A percentile compares a stretch with the other conserved stretches of the same genome.
These are phyloP conservation scores for Noctua fimbriata DNA, from an alignment of 2,888 invertebrate genomes.

Conservation along the genomic window DNA sequence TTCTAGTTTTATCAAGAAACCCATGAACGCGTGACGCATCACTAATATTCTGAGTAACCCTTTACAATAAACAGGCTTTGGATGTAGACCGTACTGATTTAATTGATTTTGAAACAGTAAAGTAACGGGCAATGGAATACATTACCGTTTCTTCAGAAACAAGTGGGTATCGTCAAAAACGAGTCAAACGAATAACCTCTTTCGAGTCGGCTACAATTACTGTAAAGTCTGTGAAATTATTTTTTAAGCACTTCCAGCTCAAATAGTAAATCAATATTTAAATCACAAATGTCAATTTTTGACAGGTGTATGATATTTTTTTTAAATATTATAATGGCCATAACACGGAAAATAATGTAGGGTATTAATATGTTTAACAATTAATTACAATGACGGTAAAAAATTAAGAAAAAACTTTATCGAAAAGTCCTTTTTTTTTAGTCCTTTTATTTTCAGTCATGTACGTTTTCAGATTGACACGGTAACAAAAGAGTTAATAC, in stretches of 20 bases:
- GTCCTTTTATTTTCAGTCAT: neutral
- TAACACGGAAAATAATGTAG: neutral
- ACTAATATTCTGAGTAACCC: constrained; percentile 43
- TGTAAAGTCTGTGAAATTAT: neutral
- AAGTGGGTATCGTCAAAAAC: neutral
- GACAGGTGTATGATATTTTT: neutral
- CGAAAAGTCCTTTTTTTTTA: neutral
- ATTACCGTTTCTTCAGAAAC: neutral
- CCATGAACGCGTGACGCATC: constrained; percentile 36
- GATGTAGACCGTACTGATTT: constrained; percentile 13
- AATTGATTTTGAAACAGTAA: constrained; percentile 25
- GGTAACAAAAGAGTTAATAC: neutral
- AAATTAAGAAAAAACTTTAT: neutral
- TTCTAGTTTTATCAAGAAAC: constrained; percentile 45
- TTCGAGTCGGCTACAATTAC: neutral
- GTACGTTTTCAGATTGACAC: neutral
- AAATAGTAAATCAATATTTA: neutral
- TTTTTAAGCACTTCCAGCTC: neutral
- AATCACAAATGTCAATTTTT: neutral
- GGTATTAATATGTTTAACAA: neutral
- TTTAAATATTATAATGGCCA: neutral
- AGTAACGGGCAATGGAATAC: neutral
- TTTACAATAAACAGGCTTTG: constrained; percentile 33
- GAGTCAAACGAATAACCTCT: neutral
- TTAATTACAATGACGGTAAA: neutral